Base-by-base conservation (phyloP, 2,888 invertebrate species). In the Morpho helenor region DNA sequence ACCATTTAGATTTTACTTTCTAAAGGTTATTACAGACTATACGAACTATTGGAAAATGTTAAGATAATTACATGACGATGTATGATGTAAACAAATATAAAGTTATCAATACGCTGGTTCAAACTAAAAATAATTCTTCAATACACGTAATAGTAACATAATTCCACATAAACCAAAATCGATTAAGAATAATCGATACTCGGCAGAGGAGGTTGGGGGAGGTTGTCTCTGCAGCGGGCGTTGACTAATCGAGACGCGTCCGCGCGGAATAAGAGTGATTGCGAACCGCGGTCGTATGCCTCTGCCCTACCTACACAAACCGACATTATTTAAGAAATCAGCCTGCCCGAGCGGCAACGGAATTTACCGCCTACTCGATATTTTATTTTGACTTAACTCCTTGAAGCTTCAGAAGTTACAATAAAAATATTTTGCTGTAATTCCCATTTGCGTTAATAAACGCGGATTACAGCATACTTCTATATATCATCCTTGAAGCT, bases 261-360 rank as follows among this genome's bases (percentile, higher is more conserved):
- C 87, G 86, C 87, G 85, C 82, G 89, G 89, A 90, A 89, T 86
- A 89, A 90, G 89, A 90, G 84, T 87, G 89, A 90, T 90, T 84
- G 86, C 86, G 72, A 74, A 75, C 78, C 77, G 82, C 53, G 53
- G 53, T 53, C 53, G 83, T 84, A 81, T 86, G 84, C 84, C 87
- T 83, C 84, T 87, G 81, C 82, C 81, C 83, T 84, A 80, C 87
- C 87, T 85, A 84, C 82, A 80, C 79, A 81, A 68, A 66, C 87
- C 87, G 83, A 87, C 88, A 87, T 88, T 88, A 88, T 87, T 88
- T 89, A 87, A 88, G 87, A 88, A 88, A 87, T 87, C 87, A 87
- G 86, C 84, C 77, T 79, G 79, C 82, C 84, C 79, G 74, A 82
- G 82, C 87, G 85, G 87, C 82, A 87, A 86, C 84, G 84, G 82